These are phyloP conservation scores for Agrypnus murinus DNA, from an alignment of 2,888 invertebrate genomes.

Conservation along the genomic window DNA sequence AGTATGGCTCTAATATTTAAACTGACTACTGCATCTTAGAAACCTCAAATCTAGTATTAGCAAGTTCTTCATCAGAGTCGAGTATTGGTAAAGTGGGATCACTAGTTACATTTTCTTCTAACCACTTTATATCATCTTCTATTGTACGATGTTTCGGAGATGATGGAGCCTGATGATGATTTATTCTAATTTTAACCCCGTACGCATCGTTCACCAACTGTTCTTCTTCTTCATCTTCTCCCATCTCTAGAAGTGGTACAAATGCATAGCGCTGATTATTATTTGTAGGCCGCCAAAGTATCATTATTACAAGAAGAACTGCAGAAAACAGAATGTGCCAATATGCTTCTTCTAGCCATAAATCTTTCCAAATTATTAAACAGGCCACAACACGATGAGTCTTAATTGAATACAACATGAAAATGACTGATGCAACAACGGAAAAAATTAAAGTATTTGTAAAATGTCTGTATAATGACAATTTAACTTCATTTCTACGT, in stretches of 20 bases:
- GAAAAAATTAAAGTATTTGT: slow-evolving; percentile 95
- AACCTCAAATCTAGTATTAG: slow-evolving; percentile 89
- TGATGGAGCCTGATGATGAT: slow-evolving; percentile 64
- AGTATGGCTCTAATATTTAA: slow-evolving; percentile 16
- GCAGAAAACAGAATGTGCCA: slow-evolving; percentile 96
- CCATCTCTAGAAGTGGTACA: slow-evolving; percentile 91
- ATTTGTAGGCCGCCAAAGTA: slow-evolving; percentile 95
- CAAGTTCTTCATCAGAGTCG: slow-evolving; percentile 88
- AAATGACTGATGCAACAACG: slow-evolving; percentile 91
- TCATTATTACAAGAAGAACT: slow-evolving; percentile 92
- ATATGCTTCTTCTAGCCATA: slow-evolving; percentile 96
- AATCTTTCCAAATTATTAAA: slow-evolving; percentile 90
- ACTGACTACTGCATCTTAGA: slow-evolving; percentile 86
- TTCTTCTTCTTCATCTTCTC: slow-evolving; percentile 87
- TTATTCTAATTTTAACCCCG: slow-evolving; percentile 83
- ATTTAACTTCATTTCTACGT: slow-evolving; percentile 91
- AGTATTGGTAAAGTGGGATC: slow-evolving; percentile 82
- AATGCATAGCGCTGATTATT: slow-evolving; percentile 97
- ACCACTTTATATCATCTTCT: slow-evolving; percentile 91
- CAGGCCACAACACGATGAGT: slow-evolving; percentile 76
- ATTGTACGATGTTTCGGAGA: slow-evolving; percentile 73
- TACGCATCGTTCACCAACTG: slow-evolving; percentile 91
- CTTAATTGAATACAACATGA: slow-evolving; percentile 94
- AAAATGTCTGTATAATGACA: slow-evolving; percentile 93
- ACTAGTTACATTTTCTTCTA: slow-evolving; percentile 92